Percentiles rank a stretch among this genome's conserved stretches.
Evolutionary conservation across 2,888 invertebrate species (phyloP).

Genomic region (Leptogaster cylindrica): DNA sequence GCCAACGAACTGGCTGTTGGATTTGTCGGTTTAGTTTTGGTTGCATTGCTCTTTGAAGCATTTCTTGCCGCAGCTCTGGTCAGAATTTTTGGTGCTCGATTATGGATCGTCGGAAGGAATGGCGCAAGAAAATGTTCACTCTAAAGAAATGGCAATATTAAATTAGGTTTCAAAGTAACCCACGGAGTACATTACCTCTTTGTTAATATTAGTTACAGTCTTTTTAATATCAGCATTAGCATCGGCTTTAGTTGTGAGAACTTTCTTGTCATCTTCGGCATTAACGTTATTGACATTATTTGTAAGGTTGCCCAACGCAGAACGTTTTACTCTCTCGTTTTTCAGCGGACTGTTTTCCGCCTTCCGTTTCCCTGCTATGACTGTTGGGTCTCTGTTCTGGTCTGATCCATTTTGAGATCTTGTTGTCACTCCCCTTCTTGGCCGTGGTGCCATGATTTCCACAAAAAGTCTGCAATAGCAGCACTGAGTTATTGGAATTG

Average conservation of each 20-base stretch:
- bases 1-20: too few species aligned
- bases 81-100: conserved; percentile 54
- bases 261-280: conserved; percentile 62
- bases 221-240: conserved; percentile 55
- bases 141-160: conserved; percentile 54
- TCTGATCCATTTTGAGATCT: conserved; percentile 53
- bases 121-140: conserved; percentile 56
- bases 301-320: conserved; percentile 86
- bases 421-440: conserved; percentile 55
- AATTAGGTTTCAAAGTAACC: not conserved
- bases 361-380: conserved; percentile 72
- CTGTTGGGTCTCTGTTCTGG: conserved; percentile 54
- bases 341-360: conserved; percentile 80
- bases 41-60: too few species aligned
- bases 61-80: conserved; percentile 56
- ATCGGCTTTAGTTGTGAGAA: conserved; percentile 65
- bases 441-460: conserved; percentile 56
- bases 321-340: conserved; percentile 76
- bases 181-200: conserved; percentile 48
- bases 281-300: conserved; percentile 63
- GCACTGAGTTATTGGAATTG: too few species aligned
- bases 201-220: conserved; percentile 56
- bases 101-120: too few species aligned
- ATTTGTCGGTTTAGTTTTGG: too few species aligned
- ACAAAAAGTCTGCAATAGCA: not conserved